Evolutionary conservation across 2,113 vertebrate species (phyloP).

Genomic region (Myrmecobius fasciatus): DNA sequence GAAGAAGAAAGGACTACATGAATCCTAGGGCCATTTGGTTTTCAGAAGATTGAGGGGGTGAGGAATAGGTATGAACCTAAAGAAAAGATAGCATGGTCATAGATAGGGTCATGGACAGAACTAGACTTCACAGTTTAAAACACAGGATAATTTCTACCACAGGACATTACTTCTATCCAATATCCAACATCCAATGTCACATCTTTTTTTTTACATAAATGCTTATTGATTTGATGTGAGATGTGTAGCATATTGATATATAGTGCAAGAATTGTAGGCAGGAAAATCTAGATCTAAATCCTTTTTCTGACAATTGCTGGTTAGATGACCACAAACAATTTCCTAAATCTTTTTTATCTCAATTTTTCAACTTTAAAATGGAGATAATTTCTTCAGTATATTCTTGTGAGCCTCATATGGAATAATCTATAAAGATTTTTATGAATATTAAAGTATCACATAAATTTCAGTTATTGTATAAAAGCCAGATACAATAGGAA

Average conservation of each 20-base stretch:
- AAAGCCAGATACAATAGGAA: not conserved
- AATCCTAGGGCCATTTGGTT: not conserved
- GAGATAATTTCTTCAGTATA: not conserved
- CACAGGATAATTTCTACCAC: not conserved
- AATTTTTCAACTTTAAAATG: not conserved
- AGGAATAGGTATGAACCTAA: not conserved
- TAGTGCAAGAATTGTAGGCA: not conserved
- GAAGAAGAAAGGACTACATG: not conserved
- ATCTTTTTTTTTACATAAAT: not conserved
- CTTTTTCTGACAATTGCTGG: not conserved
- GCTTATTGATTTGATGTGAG: not conserved
- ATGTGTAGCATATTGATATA: not conserved
- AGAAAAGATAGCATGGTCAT: not conserved
- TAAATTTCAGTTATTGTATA: not conserved
- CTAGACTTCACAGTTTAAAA: not conserved
- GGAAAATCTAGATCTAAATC: not conserved
- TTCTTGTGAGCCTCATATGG: not conserved
- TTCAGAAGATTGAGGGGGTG: not conserved
- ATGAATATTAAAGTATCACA: not conserved
- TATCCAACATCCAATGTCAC: not conserved
- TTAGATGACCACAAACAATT: not conserved
- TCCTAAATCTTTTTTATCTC: not conserved
- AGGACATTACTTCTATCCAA: not conserved
- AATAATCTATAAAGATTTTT: not conserved
- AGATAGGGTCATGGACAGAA: not conserved